A percentile compares a stretch with the other conserved stretches of the same genome.
Evolutionary conservation across 1,140 invertebrate species (phyloP).

Genomic region (Mactra quadrangularis): DNA sequence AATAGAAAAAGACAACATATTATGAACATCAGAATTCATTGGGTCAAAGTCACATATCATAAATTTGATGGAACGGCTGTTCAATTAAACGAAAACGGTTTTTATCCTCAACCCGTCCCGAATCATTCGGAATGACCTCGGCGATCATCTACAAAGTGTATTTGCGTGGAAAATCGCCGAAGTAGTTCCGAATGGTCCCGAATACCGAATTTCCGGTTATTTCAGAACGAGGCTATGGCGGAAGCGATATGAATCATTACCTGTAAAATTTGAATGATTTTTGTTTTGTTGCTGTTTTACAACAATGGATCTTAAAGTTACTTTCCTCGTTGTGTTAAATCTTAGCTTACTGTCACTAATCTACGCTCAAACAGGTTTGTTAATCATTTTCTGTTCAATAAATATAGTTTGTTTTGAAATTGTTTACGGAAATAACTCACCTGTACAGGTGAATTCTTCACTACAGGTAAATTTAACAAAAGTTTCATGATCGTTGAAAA

Average conservation of each 20-base stretch:
- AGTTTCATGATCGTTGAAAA: neutral
- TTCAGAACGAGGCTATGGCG: conserved; percentile 34
- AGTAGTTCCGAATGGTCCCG: too few relatives aligned
- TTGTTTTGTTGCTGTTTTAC: neutral
- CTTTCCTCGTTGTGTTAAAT: neutral
- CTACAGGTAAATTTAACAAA: conserved; percentile 16
- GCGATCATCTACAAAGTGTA: too few relatives aligned
- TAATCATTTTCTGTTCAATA: too few relatives aligned
- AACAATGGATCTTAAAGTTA: neutral
- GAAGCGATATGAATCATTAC: conserved; percentile 52
- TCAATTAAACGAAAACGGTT: too few relatives aligned
- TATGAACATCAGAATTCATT: too few relatives aligned
- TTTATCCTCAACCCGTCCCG: too few relatives aligned
- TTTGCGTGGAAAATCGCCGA: too few relatives aligned
- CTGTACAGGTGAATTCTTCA: conserved; percentile 43
- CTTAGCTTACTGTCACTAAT: neutral
- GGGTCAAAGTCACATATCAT: too few relatives aligned
- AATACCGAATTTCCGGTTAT: too few relatives aligned
- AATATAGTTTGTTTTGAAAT: neutral
- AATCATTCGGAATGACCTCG: too few relatives aligned
- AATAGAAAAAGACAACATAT: too few relatives aligned
- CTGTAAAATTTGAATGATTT: conserved; percentile 53
- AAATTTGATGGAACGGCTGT: too few relatives aligned
- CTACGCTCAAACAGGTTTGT: conserved; percentile 20
- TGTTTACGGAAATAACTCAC: conserved; percentile 32